These are phyloP conservation scores for Hypotaenidia okinawae DNA, from an alignment of 2,797 vertebrate genomes.

Conservation along the genomic window DNA sequence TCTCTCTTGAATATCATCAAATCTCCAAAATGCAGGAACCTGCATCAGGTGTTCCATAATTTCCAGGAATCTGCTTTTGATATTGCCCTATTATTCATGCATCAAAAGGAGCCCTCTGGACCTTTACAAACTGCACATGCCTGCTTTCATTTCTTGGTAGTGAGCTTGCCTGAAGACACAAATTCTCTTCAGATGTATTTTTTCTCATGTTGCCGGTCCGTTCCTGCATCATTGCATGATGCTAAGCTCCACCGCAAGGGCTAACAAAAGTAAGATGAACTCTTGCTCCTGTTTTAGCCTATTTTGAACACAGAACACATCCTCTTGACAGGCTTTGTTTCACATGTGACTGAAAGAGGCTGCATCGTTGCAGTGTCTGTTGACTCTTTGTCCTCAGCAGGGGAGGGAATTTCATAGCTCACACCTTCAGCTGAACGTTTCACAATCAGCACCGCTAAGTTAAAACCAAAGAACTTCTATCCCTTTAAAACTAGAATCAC, in stretches of 20 bases:
- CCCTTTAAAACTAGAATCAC: not conserved
- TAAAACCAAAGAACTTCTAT: not conserved
- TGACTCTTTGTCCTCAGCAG: not conserved
- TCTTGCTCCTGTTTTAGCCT: not conserved
- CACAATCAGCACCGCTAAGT: not conserved
- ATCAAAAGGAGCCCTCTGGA: not conserved
- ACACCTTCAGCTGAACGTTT: not conserved
- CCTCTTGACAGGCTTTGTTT: not conserved
- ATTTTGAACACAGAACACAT: not conserved
- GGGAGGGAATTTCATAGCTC: not conserved
- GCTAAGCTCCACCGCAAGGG: not conserved
- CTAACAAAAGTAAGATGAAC: not conserved
- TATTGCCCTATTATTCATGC: not conserved
- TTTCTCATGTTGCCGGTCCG: not conserved
- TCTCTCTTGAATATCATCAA: not conserved
- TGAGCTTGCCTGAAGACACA: not conserved
- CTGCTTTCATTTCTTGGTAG: not conserved
- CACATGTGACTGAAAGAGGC: not conserved
- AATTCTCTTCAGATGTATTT: not conserved
- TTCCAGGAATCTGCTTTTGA: not conserved
- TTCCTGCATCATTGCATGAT: not conserved
- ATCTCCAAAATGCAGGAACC: not conserved
- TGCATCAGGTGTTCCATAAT: not conserved
- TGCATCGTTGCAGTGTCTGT: not conserved
- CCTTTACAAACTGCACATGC: not conserved